Percentiles rank a stretch among this genome's conserved stretches.
These are phyloP conservation scores for Cuniculus paca DNA, from an alignment of 2,797 vertebrate genomes.

Conservation along the genomic window DNA sequence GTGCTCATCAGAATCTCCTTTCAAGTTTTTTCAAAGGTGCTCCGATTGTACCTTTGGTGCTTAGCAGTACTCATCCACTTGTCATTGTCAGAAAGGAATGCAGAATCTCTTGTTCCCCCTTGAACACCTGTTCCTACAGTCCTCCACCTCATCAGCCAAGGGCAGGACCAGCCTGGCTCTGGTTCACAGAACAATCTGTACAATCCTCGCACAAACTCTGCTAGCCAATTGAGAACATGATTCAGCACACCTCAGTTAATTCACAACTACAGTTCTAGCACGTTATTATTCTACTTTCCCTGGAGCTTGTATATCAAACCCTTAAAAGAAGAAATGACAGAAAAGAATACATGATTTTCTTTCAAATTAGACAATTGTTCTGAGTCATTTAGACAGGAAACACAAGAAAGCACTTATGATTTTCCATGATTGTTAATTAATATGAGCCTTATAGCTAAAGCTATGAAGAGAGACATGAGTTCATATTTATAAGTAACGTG, in stretches of 20 bases:
- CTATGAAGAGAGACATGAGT: background rate
- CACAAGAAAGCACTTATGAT: background rate
- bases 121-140: background rate
- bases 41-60: background rate
- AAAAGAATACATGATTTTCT: background rate
- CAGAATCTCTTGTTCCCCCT: background rate
- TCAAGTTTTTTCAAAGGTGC: background rate
- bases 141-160: background rate
- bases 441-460: slow-evolving; percentile 7
- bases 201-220: background rate
- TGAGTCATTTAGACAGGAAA: slow-evolving; percentile 37
- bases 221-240: background rate
- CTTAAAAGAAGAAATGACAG: background rate
- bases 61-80: background rate
- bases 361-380: background rate
- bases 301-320: background rate
- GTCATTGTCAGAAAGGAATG: background rate
- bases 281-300: background rate
- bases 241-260: background rate
- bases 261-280: background rate
- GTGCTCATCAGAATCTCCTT: background rate
- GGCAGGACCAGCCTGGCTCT: background rate
- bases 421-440: slow-evolving; percentile 40
- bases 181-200: background rate
- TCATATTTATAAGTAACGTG: background rate